Evolutionary conservation across 2,888 invertebrate species (phyloP).

Genomic region (Campoplex nolae): DNA sequence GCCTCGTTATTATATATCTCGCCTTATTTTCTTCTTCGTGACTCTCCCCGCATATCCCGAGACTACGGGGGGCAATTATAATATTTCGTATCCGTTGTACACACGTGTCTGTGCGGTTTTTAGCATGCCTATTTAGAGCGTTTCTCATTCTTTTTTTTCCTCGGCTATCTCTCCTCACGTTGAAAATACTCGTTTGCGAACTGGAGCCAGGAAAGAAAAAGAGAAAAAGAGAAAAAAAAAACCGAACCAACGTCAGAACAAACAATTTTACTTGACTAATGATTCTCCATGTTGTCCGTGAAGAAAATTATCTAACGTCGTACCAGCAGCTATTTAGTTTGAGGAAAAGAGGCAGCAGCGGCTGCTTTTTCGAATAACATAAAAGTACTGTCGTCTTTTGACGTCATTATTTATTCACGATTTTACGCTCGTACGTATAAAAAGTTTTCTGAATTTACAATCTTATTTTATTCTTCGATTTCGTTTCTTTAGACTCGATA

Average conservation of each 20-base stretch:
- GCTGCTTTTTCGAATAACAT: neutral
- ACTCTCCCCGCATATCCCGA: slow-evolving; percentile 18
- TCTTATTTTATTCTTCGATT: neutral
- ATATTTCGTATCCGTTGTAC: slow-evolving; percentile 53
- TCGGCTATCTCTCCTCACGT: slow-evolving; percentile 21
- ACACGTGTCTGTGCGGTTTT: slow-evolving; percentile 21
- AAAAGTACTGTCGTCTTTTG: neutral
- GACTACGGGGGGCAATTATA: slow-evolving; percentile 53
- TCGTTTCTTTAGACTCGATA: neutral
- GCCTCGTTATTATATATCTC: slow-evolving; percentile 65
- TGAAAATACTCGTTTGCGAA: slow-evolving; percentile 3
- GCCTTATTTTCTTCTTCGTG: slow-evolving; percentile 54
- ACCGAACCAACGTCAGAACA: slow-evolving; percentile 3
- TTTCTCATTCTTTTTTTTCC: slow-evolving; percentile 43
- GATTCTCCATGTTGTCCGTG: neutral
- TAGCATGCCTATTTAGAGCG: slow-evolving; percentile 31
- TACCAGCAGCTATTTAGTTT: slow-evolving; percentile 16
- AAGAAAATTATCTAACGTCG: slow-evolving; percentile 16
- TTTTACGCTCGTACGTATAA: neutral
- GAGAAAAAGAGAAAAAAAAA: neutral
- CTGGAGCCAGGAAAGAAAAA: neutral
- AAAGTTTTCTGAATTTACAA: neutral
- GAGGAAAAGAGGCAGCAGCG: neutral
- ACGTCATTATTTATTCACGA: neutral
- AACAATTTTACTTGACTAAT: slow-evolving; percentile 39